Conservation (phyloP, 1,140 invertebrate species). For the Lutraria rhynchaena region DNA sequence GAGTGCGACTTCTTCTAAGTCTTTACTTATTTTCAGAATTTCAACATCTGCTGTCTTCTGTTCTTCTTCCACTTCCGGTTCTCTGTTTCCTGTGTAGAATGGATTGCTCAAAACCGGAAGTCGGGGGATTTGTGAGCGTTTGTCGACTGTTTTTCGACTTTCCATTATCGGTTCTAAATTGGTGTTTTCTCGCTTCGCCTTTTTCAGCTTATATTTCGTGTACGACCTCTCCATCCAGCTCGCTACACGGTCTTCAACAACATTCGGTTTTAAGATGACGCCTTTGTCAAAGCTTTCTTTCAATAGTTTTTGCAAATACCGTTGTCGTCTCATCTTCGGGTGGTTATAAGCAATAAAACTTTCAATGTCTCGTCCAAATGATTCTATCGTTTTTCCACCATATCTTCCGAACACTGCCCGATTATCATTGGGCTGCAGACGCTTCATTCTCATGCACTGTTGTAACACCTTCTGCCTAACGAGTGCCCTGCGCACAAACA, state of each 20-base stretch:
- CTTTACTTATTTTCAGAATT: slow-evolving; percentile 40
- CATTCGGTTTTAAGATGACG: slow-evolving; percentile 42
- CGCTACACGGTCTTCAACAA: slow-evolving; percentile 30
- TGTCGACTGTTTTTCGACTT: slow-evolving; percentile 11
- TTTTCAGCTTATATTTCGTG: slow-evolving; percentile 49
- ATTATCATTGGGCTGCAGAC: background rate
- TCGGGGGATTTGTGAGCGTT: background rate
- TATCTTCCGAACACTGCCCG: slow-evolving; percentile 29
- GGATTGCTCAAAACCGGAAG: slow-evolving; percentile 40
- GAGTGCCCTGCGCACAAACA: slow-evolving; percentile 51
- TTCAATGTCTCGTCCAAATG: slow-evolving; percentile 55
- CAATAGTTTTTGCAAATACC: slow-evolving; percentile 43
- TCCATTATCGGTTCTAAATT: slow-evolving; percentile 42
- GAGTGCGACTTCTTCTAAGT: slow-evolving; percentile 37
- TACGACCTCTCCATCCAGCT: slow-evolving; percentile 47
- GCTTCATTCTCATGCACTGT: slow-evolving; percentile 53
- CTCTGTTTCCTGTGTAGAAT: slow-evolving; percentile 24
- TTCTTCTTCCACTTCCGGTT: slow-evolving; percentile 10
- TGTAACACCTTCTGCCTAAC: slow-evolving; percentile 57
- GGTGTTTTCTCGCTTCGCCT: slow-evolving; percentile 37
- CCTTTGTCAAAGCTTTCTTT: slow-evolving; percentile 55
- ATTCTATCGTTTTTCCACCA: slow-evolving; percentile 48
- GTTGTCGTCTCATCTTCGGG: slow-evolving; percentile 54
- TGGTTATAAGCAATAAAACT: slow-evolving; percentile 53
- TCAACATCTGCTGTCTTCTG: slow-evolving; percentile 22